Percentiles rank a stretch among this genome's conserved stretches.
phyloP scores from a whole-genome alignment of 1,140 invertebrate genomes.

The Drosophila ercepeae region DNA sequence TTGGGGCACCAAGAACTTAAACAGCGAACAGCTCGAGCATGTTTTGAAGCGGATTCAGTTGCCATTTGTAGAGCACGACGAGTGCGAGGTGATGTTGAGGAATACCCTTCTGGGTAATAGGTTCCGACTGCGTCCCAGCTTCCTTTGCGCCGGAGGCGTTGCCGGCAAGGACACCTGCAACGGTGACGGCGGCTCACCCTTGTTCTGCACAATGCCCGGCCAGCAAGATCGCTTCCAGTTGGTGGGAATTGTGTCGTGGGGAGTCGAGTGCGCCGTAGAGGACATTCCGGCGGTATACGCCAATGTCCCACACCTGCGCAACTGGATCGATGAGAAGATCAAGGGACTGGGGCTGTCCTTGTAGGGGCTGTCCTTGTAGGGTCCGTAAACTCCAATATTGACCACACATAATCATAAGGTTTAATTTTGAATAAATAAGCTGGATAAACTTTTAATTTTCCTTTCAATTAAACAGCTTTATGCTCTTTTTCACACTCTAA shows the following conservation, averaged over 20 bases:
- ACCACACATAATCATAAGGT: background rate
- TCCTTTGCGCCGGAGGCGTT: conserved; percentile 86
- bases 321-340: conserved; percentile 85
- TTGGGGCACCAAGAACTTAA: conserved; percentile 88
- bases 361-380: conserved; percentile 10
- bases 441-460: background rate
- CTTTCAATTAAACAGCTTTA: background rate
- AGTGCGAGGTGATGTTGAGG: conserved; percentile 86
- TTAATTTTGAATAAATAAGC: background rate
- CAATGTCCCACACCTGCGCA: conserved; percentile 86
- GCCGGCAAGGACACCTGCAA: conserved; percentile 88
- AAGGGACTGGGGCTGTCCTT: conserved; percentile 19
- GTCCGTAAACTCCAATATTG: background rate
- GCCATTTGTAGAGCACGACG: conserved; percentile 85
- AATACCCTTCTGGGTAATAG: conserved; percentile 86
- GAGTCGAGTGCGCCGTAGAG: conserved; percentile 85
- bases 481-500: background rate
- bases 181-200: conserved; percentile 86
- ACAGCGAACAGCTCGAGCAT: conserved; percentile 84
- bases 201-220: conserved; percentile 86
- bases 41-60: conserved; percentile 86
- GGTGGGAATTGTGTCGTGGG: conserved; percentile 86
- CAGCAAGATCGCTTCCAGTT: conserved; percentile 85
- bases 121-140: conserved; percentile 87
- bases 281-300: conserved; percentile 89